These are phyloP conservation scores for Anoplopoma fimbria DNA, from an alignment of 2,113 vertebrate genomes.

Conservation along the genomic window DNA sequence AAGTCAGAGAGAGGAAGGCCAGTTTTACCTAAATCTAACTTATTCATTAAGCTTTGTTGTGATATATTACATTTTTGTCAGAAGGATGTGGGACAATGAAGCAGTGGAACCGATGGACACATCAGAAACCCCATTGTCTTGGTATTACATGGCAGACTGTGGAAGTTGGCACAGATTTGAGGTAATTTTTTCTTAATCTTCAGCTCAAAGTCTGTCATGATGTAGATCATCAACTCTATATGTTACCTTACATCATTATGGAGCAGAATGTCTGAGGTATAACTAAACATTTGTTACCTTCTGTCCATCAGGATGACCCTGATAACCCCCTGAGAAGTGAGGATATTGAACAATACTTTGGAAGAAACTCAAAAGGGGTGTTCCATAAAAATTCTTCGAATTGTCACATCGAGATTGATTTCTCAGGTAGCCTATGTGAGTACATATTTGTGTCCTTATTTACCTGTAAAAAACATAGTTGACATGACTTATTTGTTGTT, in stretches of 20 bases:
- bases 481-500: neutral
- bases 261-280: neutral
- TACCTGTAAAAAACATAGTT: neutral
- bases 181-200: conserved; percentile 74
- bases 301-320: conserved; percentile 55
- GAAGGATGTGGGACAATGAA: neutral
- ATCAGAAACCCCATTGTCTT: conserved; percentile 85
- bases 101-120: conserved; percentile 88
- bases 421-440: conserved; percentile 49
- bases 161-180: conserved; percentile 92
- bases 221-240: neutral
- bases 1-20: neutral
- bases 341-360: conserved; percentile 41
- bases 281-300: rapidly evolving
- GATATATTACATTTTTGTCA: neutral
- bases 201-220: neutral
- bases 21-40: neutral
- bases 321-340: conserved; percentile 5
- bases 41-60: neutral
- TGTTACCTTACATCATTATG: neutral
- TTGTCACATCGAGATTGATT: conserved; percentile 32
- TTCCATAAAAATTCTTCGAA: neutral
- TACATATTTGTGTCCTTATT: neutral
- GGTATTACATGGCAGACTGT: conserved; percentile 91
- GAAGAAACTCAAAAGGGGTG: neutral